phyloP scores from a whole-genome alignment of 2,888 invertebrate genomes.

The Synanthedon vespiformis region DNA sequence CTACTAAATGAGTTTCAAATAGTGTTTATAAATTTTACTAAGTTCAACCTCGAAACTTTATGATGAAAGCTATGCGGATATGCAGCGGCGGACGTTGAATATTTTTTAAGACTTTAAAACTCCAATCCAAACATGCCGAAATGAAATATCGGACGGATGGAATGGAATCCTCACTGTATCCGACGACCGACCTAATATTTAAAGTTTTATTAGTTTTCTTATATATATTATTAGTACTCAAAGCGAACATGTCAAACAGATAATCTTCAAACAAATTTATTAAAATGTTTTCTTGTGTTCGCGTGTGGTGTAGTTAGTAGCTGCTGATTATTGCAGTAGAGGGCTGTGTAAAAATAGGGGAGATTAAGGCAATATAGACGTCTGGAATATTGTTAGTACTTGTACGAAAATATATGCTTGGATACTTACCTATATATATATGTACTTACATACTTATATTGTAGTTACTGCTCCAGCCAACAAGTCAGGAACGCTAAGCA shows the following conservation, averaged over 20 bases:
- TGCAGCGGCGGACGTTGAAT: constrained; percentile 13
- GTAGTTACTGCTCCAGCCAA: constrained; percentile 8
- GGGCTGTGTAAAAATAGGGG: not conserved
- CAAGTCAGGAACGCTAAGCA: constrained; percentile 40
- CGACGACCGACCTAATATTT: constrained; percentile 31
- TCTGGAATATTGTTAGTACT: not conserved
- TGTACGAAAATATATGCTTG: not conserved
- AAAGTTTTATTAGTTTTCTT: constrained; percentile 39
- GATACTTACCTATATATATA: not conserved
- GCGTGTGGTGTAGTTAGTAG: too few species aligned
- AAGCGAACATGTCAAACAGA: too few species aligned
- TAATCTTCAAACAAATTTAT: too few species aligned
- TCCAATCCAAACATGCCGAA: constrained; percentile 21
- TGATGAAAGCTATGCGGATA: constrained; percentile 31
- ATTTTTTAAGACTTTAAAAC: constrained; percentile 4
- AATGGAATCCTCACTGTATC: constrained; percentile 31
- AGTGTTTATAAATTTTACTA: not conserved
- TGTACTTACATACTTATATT: constrained; percentile 2
- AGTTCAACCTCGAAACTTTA: not conserved
- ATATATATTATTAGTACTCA: constrained; percentile 1
- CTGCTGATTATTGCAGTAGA: too few species aligned
- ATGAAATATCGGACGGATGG: constrained; percentile 36
- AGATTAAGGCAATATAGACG: not conserved
- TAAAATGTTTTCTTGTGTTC: too few species aligned
- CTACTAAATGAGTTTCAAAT: not conserved